Percentiles rank a stretch among this genome's conserved stretches.
phyloP scores from a whole-genome alignment of 2,888 invertebrate genomes.

The Capitulum mitella region DNA sequence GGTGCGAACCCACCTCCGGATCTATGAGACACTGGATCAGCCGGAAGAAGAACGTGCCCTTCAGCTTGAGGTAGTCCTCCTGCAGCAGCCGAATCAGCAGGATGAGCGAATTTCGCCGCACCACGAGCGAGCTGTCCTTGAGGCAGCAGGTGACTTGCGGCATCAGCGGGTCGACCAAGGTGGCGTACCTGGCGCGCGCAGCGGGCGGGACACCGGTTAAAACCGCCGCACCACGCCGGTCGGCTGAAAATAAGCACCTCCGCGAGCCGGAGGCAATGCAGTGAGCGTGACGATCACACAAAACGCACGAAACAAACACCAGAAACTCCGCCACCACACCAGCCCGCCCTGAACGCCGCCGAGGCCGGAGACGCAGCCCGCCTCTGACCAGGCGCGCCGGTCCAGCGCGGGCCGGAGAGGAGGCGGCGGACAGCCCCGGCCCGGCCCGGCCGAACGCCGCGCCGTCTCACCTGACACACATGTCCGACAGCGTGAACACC shows the following conservation, averaged over 20 bases:
- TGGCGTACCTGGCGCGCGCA: constrained; percentile 56
- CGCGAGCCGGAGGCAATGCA: no score
- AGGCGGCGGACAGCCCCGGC: no score
- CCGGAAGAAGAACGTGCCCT: constrained; percentile 57
- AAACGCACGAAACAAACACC: constrained; percentile 2
- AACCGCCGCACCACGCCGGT: no score
- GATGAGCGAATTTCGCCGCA: constrained; percentile 60
- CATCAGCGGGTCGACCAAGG: constrained; percentile 60
- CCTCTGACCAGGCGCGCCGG: no score
- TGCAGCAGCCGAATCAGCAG: constrained; percentile 61
- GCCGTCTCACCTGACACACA: constrained; percentile 51
- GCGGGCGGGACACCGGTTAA: no score
- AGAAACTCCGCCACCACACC: neutral
- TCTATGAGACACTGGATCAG: constrained; percentile 48
- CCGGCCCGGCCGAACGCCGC: no score
- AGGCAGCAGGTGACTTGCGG: constrained; percentile 59
- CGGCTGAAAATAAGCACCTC: no score
- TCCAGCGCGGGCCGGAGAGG: no score
- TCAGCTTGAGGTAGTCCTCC: constrained; percentile 63
- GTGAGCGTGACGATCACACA: no score
- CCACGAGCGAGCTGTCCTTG: constrained; percentile 49
- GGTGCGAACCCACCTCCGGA: constrained; percentile 29
- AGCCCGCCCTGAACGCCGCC: no score
- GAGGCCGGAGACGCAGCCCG: no score
- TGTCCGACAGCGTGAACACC: constrained; percentile 58